Evolutionary conservation across 2,797 vertebrate species (phyloP), one percentile per base, ranked within the genome.

Genomic region (Silurus aristotelis): DNA sequence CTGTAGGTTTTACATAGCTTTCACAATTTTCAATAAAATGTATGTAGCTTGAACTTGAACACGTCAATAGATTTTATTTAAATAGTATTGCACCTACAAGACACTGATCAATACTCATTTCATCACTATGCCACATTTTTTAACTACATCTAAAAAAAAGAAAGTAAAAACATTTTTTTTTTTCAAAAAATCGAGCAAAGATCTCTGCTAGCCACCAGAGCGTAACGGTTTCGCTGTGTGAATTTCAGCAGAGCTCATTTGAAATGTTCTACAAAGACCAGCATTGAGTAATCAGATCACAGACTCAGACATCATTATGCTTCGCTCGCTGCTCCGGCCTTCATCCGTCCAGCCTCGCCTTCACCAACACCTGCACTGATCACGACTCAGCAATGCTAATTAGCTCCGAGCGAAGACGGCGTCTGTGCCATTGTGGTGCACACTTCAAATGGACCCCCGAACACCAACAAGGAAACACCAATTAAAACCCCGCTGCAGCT

Each of bases 351-450:
- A 77, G 71, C 80, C 46, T 61, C 67, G 71, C 76, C 68, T n/a
- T 83, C 77, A 71, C 17, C 77, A 83, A 78, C 64, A 76, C 58
- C 81, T 85, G 83, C 82, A 82, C 77, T 72, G 72, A 66, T 73
- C 78, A 48, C 64, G n/a, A 70, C 75, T 86, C 76, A 66, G 60
- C 83, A 81, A 78, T 63, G 73, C 77, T 89, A 85, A 87, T 88
- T 68, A 89, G 83, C 83, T 73, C 31, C 25, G n/a, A 52, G 4
- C 48, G 75, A 19, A 79, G 66, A 48, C 67, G 52, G 73, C 43
- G 61, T 63, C 71, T 17, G n/a, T 31, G 43, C 55, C 31, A 67
- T 55, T 22, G 58, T 66, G 63, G 60, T 20, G 61, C 52, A 7
- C 52, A 5, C 52, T 80, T 55, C 82, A 60, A 64, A 75, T 73